Percentiles rank a stretch among this genome's conserved stretches.
phyloP scores from a whole-genome alignment of 2,888 invertebrate genomes.

The Margaritifera margaritifera region DNA sequence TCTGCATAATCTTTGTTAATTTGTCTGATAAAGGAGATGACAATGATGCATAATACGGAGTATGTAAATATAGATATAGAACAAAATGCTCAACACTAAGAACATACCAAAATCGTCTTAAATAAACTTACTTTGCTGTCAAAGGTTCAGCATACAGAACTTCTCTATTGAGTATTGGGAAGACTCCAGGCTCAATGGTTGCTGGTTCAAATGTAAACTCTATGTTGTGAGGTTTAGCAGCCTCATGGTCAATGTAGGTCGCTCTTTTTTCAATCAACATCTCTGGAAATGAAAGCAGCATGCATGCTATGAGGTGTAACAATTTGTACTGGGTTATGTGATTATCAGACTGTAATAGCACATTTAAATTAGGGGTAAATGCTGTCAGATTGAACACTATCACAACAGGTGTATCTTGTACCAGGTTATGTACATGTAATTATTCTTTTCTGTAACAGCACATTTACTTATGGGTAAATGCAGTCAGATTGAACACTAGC shows the following conservation, averaged over 20 bases:
- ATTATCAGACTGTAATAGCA: too few species aligned
- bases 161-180: conserved; percentile 87
- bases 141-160: conserved; percentile 84
- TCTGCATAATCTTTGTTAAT: too few species aligned
- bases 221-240: conserved; percentile 86
- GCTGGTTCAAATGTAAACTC: conserved; percentile 69
- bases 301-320: background rate
- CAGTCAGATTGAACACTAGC: too few species aligned
- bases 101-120: background rate
- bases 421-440: too few species aligned
- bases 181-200: conserved; percentile 77
- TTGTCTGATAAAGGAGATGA: too few species aligned
- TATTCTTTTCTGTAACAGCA: too few species aligned
- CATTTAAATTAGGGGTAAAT: too few species aligned
- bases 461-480: too few species aligned
- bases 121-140: conserved; percentile 76
- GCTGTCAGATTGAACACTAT: too few species aligned
- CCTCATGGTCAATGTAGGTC: conserved; percentile 83
- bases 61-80: background rate
- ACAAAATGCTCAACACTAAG: background rate
- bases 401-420: too few species aligned
- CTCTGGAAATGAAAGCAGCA: conserved; percentile 57
- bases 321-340: background rate
- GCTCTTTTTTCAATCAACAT: conserved; percentile 75
- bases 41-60: too few species aligned